These are phyloP conservation scores for Thymallus thymallus DNA, from an alignment of 2,113 vertebrate genomes.

Conservation along the genomic window DNA sequence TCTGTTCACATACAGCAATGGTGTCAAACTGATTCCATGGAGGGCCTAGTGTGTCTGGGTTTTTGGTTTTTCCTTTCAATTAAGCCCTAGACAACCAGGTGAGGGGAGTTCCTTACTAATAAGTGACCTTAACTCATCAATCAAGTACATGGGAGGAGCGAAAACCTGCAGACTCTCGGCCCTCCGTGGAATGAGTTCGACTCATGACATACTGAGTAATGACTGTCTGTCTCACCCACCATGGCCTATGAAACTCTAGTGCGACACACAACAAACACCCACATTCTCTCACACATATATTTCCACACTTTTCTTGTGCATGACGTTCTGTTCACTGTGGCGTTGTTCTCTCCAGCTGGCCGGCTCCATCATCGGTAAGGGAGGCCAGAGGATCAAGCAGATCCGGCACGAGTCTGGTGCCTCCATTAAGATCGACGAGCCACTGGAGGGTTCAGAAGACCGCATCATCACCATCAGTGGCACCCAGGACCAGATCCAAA, in stretches of 20 bases:
- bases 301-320: neutral
- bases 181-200: too few relatives aligned
- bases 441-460: slow-evolving; percentile 96
- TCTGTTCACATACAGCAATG: neutral
- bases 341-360: slow-evolving; percentile 78
- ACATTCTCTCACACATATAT: neutral
- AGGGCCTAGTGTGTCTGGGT: too few relatives aligned
- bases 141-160: too few relatives aligned
- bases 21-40: too few relatives aligned
- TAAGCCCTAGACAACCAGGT: too few relatives aligned
- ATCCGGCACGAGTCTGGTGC: slow-evolving; percentile 97
- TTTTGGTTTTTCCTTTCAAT: too few relatives aligned
- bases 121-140: too few relatives aligned
- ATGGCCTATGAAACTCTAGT: neutral
- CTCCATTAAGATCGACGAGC: slow-evolving; percentile 98
- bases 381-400: slow-evolving; percentile 96
- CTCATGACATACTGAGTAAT: too few relatives aligned
- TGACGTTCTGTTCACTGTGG: neutral
- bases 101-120: too few relatives aligned
- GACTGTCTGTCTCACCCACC: neutral
- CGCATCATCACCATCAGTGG: slow-evolving; percentile 98
- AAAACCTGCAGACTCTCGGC: too few relatives aligned
- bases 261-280: too few relatives aligned
- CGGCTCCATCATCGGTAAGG: slow-evolving; percentile 98
- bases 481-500: slow-evolving; percentile 99